Percentiles rank a stretch among this genome's conserved stretches.
Conservation (phyloP, 2,888 invertebrate genomes). For the Nowickia ferox region DNA sequence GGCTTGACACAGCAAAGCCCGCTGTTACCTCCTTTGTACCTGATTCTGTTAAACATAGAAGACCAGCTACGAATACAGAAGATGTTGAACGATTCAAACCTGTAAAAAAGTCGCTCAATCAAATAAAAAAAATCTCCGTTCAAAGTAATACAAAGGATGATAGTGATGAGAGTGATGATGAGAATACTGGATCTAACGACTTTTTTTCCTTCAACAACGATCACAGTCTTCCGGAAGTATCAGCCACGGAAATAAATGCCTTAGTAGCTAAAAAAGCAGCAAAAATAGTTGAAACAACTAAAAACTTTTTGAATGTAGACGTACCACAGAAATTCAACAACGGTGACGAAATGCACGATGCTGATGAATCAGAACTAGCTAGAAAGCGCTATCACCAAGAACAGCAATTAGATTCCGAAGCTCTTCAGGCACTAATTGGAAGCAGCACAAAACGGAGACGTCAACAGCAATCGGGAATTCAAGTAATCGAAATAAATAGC, state of each 20-base stretch:
- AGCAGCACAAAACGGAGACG: constrained; percentile 85
- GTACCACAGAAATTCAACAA: constrained; percentile 18
- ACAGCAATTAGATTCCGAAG: constrained; percentile 75
- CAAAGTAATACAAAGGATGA: constrained; percentile 77
- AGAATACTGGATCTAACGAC: constrained; percentile 73
- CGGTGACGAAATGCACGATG: constrained; percentile 32
- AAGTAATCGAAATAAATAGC: constrained; percentile 92
- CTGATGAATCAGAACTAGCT: constrained; percentile 67
- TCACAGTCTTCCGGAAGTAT: constrained; percentile 83
- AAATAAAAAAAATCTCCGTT: background rate
- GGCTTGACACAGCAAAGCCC: background rate
- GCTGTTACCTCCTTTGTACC: constrained; percentile 81
- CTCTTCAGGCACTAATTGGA: constrained; percentile 88
- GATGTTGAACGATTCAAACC: constrained; percentile 73
- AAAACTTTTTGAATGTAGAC: constrained; percentile 73
- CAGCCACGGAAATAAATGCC: constrained; percentile 82
- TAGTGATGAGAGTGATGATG: constrained; percentile 84
- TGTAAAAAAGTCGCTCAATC: constrained; percentile 43
- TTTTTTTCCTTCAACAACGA: constrained; percentile 83
- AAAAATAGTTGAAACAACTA: constrained; percentile 78
- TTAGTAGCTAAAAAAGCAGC: constrained; percentile 81
- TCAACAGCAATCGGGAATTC: constrained; percentile 83
- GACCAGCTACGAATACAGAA: constrained; percentile 81
- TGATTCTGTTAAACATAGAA: constrained; percentile 80
- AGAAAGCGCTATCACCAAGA: constrained; percentile 76